Evolutionary conservation across 1,140 invertebrate genomes (phyloP), one percentile per base, ranked within the genome.

Genomic region (Helicoverpa armigera): DNA sequence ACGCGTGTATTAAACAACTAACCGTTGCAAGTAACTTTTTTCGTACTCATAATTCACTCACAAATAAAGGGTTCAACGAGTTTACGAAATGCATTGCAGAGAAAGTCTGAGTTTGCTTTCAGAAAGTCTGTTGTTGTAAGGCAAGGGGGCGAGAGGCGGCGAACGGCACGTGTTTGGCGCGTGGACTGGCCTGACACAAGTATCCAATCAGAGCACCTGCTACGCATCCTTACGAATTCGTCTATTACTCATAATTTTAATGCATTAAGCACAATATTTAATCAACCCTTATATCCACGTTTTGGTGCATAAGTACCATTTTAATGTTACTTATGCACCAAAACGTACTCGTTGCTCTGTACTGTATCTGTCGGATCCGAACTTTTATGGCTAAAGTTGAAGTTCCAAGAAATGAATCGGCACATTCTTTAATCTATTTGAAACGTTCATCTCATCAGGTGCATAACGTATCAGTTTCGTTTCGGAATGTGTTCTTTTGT

Each of bases 31-130:
- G 29, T 54, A 43, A 43, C 67, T 74, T 56, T 69, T 23, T 81
- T 16, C 56, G 54, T 31, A 14, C 48, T 61, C 73, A 77, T 77
- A 77, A 77, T 67, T 77, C 75, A 77, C 50, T 54, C 35, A 18
- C 60, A 54, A 76, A 82, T 75, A 78, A 77, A 65, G 65, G 75
- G 65, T 67, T 61, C 58, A 61, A 78, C 69, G 58, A 65, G 80
- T 82, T 82, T 73, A 29, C 18, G 14, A 78, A 12, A 69, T 72
- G 63, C 65, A 61, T 56, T 65, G 29, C 12, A 16, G 50, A 78
- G 80, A 82, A 82, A 82, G 80, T 82, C 35, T 81, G 16, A 29
- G 72, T 54, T 77, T 69, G 67, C 69, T 48, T 78, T 73, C 58
- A 60, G 65, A 75, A 75, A 75, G 73, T 61, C 56, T 29, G 18